phyloP scores from a whole-genome alignment of 37 sponge, comb jelly and placozoan species.

The Spongia lamella region DNA sequence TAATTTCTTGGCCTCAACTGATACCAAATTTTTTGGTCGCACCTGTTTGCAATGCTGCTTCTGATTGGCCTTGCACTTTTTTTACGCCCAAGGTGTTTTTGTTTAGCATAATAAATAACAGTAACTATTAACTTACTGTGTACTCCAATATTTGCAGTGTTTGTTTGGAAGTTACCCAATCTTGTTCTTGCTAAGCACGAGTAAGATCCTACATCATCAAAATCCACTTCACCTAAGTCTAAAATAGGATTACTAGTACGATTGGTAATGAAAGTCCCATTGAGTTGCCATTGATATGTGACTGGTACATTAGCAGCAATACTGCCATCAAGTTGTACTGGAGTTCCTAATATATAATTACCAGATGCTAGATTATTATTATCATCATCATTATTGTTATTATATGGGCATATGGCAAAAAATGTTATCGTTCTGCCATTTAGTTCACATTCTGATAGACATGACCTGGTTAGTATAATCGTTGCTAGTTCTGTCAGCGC shows the following conservation, averaged over 20 bases:
- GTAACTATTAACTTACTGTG: slow-evolving; percentile 49
- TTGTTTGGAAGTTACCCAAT: slow-evolving; percentile 51
- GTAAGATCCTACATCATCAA: slow-evolving; percentile 49
- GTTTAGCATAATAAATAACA: too few relatives aligned
- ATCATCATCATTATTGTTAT: neutral
- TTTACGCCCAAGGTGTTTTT: too few relatives aligned
- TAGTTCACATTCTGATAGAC: neutral
- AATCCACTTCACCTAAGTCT: neutral
- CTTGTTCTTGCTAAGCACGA: slow-evolving; percentile 36
- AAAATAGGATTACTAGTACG: neutral
- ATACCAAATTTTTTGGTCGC: too few relatives aligned
- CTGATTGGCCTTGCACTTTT: too few relatives aligned
- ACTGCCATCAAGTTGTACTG: slow-evolving; percentile 4
- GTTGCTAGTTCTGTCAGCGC: neutral
- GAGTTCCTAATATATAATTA: neutral
- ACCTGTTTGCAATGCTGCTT: too few relatives aligned
- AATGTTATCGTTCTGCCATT: too few relatives aligned
- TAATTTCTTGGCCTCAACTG: too few relatives aligned
- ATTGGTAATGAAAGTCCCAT: slow-evolving; percentile 40
- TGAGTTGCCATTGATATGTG: slow-evolving; percentile 58
- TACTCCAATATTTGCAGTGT: slow-evolving; percentile 11
- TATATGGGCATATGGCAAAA: too few relatives aligned
- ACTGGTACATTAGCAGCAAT: slow-evolving; percentile 15
- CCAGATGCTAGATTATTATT: slow-evolving; percentile 7
- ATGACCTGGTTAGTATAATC: neutral